phyloP scores from a whole-genome alignment of 2,113 vertebrate genomes.

The Spermophilus dauricus region DNA sequence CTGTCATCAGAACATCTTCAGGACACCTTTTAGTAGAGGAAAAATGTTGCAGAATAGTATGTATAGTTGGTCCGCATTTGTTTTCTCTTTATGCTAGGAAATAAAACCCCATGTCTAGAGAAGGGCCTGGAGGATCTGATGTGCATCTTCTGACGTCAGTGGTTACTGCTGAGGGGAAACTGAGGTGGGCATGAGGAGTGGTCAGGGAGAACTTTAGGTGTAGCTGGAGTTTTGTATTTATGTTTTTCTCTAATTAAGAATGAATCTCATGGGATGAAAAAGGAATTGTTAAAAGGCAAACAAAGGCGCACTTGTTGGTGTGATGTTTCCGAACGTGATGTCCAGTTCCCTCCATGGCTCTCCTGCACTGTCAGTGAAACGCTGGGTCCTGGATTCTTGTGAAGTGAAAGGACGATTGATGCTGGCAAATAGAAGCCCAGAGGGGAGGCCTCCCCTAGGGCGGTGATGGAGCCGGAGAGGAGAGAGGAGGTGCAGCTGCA shows the following conservation, averaged over 20 bases:
- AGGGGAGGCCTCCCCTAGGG: neutral
- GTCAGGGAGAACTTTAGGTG: neutral
- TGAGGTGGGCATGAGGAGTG: neutral
- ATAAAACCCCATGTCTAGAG: neutral
- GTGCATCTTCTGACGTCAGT: neutral
- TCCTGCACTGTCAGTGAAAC: accelerated
- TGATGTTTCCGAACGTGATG: neutral
- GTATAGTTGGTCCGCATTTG: neutral
- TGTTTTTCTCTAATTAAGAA: neutral
- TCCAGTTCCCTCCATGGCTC: accelerated
- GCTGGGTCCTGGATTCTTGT: neutral
- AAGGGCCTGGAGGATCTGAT: neutral
- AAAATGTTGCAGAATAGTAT: neutral
- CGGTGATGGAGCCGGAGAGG: neutral
- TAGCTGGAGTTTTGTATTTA: neutral
- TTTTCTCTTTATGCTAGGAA: constrained; percentile 28
- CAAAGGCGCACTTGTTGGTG: neutral
- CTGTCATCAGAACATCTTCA: neutral
- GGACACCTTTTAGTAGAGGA: neutral
- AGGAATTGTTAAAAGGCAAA: neutral
- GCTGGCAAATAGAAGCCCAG: neutral
- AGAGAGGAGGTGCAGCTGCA: neutral
- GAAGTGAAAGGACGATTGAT: neutral
- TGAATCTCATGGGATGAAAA: neutral
- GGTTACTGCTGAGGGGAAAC: neutral